A percentile compares a stretch with the other conserved stretches of the same genome.
Conservation (phyloP, 2,888 invertebrate genomes). For the Trachelus troglodyta region DNA sequence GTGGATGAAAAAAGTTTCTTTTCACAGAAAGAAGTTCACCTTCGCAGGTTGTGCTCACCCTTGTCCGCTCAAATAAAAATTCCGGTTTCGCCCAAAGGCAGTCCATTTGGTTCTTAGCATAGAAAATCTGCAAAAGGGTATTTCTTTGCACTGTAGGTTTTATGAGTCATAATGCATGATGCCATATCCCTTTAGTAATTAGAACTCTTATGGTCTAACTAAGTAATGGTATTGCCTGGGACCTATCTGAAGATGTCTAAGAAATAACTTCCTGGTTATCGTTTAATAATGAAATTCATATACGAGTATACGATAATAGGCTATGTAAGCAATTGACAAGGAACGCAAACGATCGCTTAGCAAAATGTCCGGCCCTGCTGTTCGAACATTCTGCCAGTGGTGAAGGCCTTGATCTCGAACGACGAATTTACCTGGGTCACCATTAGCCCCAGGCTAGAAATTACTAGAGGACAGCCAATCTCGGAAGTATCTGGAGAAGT, state of each 20-base stretch:
- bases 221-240: not conserved
- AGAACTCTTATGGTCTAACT: not conserved
- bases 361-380: not conserved
- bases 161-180: not conserved
- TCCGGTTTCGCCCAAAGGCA: not conserved
- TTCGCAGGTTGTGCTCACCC: not conserved
- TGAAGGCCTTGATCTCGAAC: constrained; percentile 13
- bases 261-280: not conserved
- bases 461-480: not conserved
- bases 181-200: not conserved
- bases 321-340: not conserved
- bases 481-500: not conserved
- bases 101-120: not conserved
- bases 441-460: constrained; percentile 17
- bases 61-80: not conserved
- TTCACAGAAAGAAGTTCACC: not conserved
- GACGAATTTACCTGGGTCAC: constrained; percentile 18
- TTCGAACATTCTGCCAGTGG: not conserved
- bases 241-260: not conserved
- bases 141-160: not conserved
- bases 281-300: not conserved
- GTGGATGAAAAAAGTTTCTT: not conserved
- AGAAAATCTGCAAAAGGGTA: not conserved
- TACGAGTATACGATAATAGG: not conserved
- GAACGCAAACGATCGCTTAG: not conserved